These are phyloP conservation scores for Corythoichthys intestinalis DNA, from an alignment of 2,113 vertebrate genomes.

Conservation along the genomic window DNA sequence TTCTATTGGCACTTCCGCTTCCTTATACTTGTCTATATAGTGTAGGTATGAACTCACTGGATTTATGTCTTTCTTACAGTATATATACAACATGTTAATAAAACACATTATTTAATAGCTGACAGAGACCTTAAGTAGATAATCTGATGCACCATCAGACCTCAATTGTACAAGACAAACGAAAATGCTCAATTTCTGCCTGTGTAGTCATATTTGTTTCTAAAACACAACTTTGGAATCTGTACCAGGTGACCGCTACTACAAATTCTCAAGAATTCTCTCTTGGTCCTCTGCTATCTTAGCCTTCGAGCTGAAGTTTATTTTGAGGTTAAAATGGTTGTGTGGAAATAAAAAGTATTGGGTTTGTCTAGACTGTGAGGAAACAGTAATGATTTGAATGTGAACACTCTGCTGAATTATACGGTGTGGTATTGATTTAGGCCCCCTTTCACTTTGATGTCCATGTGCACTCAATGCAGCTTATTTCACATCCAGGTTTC, in stretches of 20 bases:
- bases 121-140: slow-evolving; percentile 26
- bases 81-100: not conserved
- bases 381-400: not conserved
- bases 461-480: slow-evolving; percentile 3
- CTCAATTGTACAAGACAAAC: slow-evolving; percentile 45
- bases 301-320: not conserved
- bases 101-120: not conserved
- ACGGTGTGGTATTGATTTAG: slow-evolving; percentile 1
- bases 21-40: not conserved
- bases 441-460: slow-evolving; percentile 7
- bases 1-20: too few species aligned
- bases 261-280: slow-evolving; percentile 53
- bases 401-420: slow-evolving; percentile 10
- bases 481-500: not conserved
- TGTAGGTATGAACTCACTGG: not conserved
- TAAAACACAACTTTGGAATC: slow-evolving; percentile 52
- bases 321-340: slow-evolving; percentile 13
- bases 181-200: slow-evolving; percentile 31
- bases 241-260: slow-evolving; percentile 66
- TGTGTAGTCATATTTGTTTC: slow-evolving; percentile 27
- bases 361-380: not conserved
- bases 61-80: slow-evolving; percentile 6
- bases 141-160: slow-evolving; percentile 17
- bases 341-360: slow-evolving; percentile 26
- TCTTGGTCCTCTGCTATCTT: slow-evolving; percentile 14